Evolutionary conservation across 2,888 invertebrate species (phyloP).

Genomic region (Spatulosminthurus flaviceps): DNA sequence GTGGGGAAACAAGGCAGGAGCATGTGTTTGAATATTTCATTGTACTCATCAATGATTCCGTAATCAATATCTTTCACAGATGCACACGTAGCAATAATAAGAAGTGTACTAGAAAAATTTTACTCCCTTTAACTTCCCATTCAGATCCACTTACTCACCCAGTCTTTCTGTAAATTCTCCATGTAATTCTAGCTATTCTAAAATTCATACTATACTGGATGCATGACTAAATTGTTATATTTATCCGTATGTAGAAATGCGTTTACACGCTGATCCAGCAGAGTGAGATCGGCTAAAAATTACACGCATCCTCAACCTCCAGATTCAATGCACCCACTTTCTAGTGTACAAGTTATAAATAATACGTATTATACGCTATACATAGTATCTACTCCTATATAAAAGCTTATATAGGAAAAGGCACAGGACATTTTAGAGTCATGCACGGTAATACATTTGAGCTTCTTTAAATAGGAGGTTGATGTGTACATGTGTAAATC

Average conservation of each 20-base stretch:
- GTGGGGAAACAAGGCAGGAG: background rate
- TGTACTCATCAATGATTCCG: slow-evolving; percentile 9
- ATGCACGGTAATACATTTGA: too few relatives aligned
- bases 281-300: background rate
- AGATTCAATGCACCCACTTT: background rate
- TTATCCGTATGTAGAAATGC: background rate
- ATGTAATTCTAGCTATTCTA: background rate
- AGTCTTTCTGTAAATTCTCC: too few relatives aligned
- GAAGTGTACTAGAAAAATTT: background rate
- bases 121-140: background rate
- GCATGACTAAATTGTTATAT: background rate
- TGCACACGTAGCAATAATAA: background rate
- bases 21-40: background rate
- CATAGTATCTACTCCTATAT: too few relatives aligned
- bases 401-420: too few relatives aligned
- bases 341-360: too few relatives aligned
- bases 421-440: too few relatives aligned
- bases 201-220: background rate
- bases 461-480: too few relatives aligned
- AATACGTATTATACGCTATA: too few relatives aligned
- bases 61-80: background rate
- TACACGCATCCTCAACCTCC: background rate
- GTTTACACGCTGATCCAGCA: background rate
- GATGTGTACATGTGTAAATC: too few relatives aligned
- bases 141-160: background rate